phyloP scores from a whole-genome alignment of 2,113 vertebrate species.

The Tragelaphus scriptus region DNA sequence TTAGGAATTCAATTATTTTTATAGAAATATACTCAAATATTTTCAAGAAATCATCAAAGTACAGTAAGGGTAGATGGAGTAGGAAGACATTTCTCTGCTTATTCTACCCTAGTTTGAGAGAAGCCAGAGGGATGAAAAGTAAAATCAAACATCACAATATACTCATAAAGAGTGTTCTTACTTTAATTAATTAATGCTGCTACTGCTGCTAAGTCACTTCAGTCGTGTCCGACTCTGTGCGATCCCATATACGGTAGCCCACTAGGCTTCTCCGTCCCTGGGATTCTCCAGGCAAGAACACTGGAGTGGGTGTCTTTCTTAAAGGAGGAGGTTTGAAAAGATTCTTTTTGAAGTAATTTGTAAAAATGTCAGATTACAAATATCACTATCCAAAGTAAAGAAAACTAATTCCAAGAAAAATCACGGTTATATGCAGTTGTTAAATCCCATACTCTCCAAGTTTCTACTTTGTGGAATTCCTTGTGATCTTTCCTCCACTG shows the following conservation, averaged over 20 bases:
- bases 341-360: conserved; percentile 12
- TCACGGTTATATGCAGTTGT: background rate
- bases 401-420: conserved; percentile 40
- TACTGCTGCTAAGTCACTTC: too few relatives aligned
- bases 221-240: too few relatives aligned
- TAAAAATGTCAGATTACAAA: conserved; percentile 15
- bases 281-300: too few relatives aligned
- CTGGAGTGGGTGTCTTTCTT: background rate
- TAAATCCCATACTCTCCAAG: background rate
- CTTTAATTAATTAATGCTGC: background rate
- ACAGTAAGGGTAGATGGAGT: background rate
- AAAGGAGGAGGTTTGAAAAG: background rate
- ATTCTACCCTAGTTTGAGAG: background rate
- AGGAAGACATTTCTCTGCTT: background rate
- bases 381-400: conserved; percentile 50
- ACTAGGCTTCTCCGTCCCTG: too few relatives aligned
- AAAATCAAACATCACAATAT: background rate
- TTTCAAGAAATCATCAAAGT: background rate
- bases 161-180: background rate
- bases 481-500: background rate
- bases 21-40: background rate
- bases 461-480: conserved; percentile 20
- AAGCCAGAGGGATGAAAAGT: background rate
- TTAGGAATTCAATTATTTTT: background rate
- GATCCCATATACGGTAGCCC: too few relatives aligned